Conservation (phyloP, 2,888 invertebrate genomes). For the Conistra vaccinii region DNA sequence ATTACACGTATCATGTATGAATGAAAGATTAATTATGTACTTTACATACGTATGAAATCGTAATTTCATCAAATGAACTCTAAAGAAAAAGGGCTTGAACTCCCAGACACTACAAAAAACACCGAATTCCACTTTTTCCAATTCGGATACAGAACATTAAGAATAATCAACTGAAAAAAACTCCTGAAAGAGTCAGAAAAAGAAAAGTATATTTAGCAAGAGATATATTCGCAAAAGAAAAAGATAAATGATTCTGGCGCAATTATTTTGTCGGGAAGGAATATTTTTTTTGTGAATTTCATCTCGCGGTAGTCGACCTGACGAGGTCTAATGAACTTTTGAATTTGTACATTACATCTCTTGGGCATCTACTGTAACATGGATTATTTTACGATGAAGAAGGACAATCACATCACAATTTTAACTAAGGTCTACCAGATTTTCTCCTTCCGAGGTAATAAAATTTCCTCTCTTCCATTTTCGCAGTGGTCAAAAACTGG, state of each 20-base stretch:
- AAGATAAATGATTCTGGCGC: conserved; percentile 66
- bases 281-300: conserved; percentile 54
- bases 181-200: conserved; percentile 49
- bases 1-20: conserved; percentile 3
- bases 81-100: conserved; percentile 18
- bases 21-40: conserved; percentile 14
- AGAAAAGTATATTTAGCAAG: conserved; percentile 44
- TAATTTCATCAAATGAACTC: conserved; percentile 8
- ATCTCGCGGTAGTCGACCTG: conserved; percentile 62
- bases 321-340: conserved; percentile 63
- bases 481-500: background rate
- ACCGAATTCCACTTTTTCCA: conserved; percentile 15
- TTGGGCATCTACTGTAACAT: background rate
- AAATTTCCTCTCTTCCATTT: background rate
- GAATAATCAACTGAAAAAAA: conserved; percentile 54
- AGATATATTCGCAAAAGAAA: conserved; percentile 46
- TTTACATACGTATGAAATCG: background rate
- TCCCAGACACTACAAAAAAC: background rate
- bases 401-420: background rate
- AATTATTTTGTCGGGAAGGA: conserved; percentile 59
- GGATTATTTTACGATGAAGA: background rate
- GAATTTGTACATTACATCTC: conserved; percentile 10
- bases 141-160: conserved; percentile 44
- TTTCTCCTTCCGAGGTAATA: background rate
- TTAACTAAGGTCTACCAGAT: background rate